phyloP scores from a whole-genome alignment of 2,888 invertebrate genomes.

The Scaptomyza cyrtandrae region DNA sequence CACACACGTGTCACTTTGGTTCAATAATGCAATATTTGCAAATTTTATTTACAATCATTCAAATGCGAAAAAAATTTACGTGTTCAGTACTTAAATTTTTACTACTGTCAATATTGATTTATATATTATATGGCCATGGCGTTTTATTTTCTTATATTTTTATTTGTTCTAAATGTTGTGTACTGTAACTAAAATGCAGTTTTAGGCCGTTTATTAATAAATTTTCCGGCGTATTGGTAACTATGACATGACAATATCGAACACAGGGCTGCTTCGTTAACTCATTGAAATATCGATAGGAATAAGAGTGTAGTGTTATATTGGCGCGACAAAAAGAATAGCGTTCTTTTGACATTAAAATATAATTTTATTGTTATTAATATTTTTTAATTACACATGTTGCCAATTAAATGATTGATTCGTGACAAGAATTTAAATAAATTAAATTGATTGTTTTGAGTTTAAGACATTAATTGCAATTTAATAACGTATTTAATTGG shows the following conservation, averaged over 20 bases:
- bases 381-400: neutral
- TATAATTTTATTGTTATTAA: neutral
- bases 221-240: constrained; percentile 54
- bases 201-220: constrained; percentile 58
- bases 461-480: neutral
- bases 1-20: constrained; percentile 76
- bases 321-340: neutral
- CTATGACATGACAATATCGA: constrained; percentile 67
- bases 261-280: constrained; percentile 30
- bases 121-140: constrained; percentile 63
- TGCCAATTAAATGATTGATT: neutral
- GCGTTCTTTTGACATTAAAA: neutral
- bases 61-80: constrained; percentile 36
- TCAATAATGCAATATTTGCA: constrained; percentile 51
- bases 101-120: constrained; percentile 39
- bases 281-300: constrained; percentile 35
- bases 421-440: constrained; percentile 3
- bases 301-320: neutral
- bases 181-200: constrained; percentile 63
- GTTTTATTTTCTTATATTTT: constrained; percentile 47
- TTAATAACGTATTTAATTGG: neutral
- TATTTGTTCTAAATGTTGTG: constrained; percentile 60
- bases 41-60: constrained; percentile 49
- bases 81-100: constrained; percentile 66
- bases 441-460: neutral